Conservation (phyloP, 2,113 vertebrate species). For the Xenus cinereus region DNA sequence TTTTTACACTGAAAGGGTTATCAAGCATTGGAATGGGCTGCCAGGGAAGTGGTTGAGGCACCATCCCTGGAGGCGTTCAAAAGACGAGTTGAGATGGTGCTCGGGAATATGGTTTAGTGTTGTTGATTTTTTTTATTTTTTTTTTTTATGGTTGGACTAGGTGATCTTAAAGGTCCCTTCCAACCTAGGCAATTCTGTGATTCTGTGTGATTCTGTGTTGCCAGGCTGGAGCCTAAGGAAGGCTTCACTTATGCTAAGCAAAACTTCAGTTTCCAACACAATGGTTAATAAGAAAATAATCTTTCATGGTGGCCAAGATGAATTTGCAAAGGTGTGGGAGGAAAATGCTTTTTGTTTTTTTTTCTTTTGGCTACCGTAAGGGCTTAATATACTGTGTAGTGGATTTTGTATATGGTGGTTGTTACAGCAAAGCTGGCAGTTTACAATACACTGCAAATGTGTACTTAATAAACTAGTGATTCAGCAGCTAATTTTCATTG, state of each 20-base stretch:
- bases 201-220: no score
- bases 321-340: neutral
- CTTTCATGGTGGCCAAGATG: neutral
- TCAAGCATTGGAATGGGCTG: no score
- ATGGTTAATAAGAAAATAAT: neutral
- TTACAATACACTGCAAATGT: neutral
- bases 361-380: neutral
- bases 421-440: neutral
- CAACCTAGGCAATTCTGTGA: no score
- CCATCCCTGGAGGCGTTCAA: no score
- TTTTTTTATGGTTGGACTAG: no score
- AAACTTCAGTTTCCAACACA: neutral
- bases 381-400: neutral
- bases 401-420: neutral
- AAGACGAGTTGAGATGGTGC: no score
- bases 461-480: neutral
- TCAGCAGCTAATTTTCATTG: neutral
- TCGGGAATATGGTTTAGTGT: no score
- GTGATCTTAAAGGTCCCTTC: no score
- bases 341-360: neutral
- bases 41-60: no score
- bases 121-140: no score
- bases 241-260: neutral
- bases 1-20: no score
- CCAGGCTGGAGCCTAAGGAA: neutral